Evolutionary conservation across 2,888 invertebrate species (phyloP).

Genomic region (Abrostola tripartita): DNA sequence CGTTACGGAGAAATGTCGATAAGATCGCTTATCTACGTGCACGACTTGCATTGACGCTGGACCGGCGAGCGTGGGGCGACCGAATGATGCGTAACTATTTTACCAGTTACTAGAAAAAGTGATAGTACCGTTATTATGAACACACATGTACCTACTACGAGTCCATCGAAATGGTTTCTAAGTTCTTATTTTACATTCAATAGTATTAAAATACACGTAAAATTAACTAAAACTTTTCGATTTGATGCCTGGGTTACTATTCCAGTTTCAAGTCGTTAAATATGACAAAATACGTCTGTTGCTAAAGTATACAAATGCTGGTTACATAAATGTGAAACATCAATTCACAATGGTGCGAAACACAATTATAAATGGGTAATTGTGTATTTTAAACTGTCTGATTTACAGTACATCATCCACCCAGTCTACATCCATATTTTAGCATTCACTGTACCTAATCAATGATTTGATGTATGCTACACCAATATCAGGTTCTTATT

Average conservation of each 20-base stretch:
- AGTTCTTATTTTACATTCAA: slow-evolving; percentile 26
- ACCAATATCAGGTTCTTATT: too few relatives aligned
- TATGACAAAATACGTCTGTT: not conserved
- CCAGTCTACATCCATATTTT: not conserved
- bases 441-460: not conserved
- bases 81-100: slow-evolving; percentile 54
- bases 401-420: not conserved
- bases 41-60: slow-evolving; percentile 52
- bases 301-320: not conserved
- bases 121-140: slow-evolving; percentile 49
- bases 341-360: not conserved
- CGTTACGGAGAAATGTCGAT: slow-evolving; percentile 69
- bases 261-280: slow-evolving; percentile 1
- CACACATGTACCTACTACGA: slow-evolving; percentile 20
- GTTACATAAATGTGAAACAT: not conserved
- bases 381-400: not conserved
- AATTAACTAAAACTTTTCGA: too few relatives aligned
- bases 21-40: slow-evolving; percentile 72
- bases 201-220: slow-evolving; percentile 20
- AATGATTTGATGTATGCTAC: not conserved
- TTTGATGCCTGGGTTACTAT: not conserved
- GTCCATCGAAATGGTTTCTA: slow-evolving; percentile 25
- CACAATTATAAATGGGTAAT: not conserved
- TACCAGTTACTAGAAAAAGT: slow-evolving; percentile 49
- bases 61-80: slow-evolving; percentile 35